Evolutionary conservation across 1,140 invertebrate genomes (phyloP).

Genomic region (Dreissena polymorpha): DNA sequence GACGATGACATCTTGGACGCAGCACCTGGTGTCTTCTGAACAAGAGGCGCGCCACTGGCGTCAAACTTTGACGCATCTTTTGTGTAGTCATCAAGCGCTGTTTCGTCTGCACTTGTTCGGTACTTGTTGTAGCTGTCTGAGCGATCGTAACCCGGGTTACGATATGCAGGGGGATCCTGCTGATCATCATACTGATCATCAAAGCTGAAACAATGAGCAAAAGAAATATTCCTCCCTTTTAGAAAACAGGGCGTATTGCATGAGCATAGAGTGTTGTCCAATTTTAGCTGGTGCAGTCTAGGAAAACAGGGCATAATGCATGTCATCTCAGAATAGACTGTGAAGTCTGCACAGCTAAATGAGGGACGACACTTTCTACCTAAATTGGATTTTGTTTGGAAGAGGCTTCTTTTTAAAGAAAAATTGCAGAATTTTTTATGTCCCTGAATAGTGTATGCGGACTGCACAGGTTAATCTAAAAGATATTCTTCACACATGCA

Average conservation of each 20-base stretch:
- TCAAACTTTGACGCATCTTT: constrained; percentile 41
- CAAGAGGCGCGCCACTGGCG: constrained; percentile 21
- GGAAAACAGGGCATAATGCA: background rate
- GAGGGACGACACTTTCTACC: background rate
- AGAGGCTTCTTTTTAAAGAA: background rate
- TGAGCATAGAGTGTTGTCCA: background rate
- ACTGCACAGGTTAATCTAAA: background rate
- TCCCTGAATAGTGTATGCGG: background rate
- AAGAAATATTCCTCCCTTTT: background rate
- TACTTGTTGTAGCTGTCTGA: constrained; percentile 18
- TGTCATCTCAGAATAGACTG: background rate
- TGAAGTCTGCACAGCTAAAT: background rate
- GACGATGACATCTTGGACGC: constrained; percentile 2
- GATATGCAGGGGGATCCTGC: constrained; percentile 5
- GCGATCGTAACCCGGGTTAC: constrained; percentile 4
- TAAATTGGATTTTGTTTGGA: background rate
- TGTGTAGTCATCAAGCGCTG: constrained; percentile 16
- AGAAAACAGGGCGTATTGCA: background rate
- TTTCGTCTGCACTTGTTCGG: constrained; percentile 29
- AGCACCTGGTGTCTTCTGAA: background rate
- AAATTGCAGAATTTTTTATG: too few species aligned
- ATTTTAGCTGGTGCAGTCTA: too few species aligned
- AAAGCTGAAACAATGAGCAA: constrained; percentile 6
- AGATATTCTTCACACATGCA: too few species aligned
- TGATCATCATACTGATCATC: constrained; percentile 29